Conservation (phyloP, 2,113 vertebrate species). For the Tursiops truncatus region DNA sequence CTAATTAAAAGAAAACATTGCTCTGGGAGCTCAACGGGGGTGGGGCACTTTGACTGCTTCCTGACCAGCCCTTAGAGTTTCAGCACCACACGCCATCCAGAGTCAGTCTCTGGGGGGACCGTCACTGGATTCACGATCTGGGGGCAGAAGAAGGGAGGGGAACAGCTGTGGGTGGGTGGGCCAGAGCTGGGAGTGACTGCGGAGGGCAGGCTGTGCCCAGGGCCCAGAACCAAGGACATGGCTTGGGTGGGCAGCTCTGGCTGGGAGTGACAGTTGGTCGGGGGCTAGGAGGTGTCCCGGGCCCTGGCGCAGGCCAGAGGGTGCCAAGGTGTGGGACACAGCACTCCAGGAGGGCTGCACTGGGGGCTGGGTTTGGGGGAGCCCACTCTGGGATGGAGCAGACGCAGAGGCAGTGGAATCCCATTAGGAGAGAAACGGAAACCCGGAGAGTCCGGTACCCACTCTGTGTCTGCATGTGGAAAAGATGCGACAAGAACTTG, state of each 20-base stretch:
- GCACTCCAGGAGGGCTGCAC: not conserved
- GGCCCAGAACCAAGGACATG: not conserved
- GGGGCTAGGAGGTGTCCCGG: not conserved
- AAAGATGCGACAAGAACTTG: not conserved
- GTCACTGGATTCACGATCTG: not conserved
- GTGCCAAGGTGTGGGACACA: rapidly evolving
- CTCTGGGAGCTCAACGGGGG: not conserved
- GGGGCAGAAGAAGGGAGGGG: not conserved
- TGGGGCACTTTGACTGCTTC: not conserved
- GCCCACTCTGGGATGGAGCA: not conserved
- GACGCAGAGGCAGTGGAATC: rapidly evolving
- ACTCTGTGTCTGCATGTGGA: not conserved
- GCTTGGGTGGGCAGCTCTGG: not conserved
- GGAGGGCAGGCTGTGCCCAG: not conserved
- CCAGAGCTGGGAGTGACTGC: not conserved
- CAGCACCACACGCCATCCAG: not conserved
- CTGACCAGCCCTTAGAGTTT: not conserved
- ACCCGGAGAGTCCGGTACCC: not conserved
- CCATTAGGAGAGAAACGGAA: not conserved
- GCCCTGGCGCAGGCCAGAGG: not conserved
- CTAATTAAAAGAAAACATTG: not conserved
- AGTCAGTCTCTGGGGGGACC: not conserved
- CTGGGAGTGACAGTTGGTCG: not conserved
- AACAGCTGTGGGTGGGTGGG: not conserved
- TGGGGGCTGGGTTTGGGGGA: not conserved